Evolutionary conservation across 2,113 vertebrate genomes (phyloP), one percentile per base, ranked within the genome.

Genomic region (Petromus typicus): DNA sequence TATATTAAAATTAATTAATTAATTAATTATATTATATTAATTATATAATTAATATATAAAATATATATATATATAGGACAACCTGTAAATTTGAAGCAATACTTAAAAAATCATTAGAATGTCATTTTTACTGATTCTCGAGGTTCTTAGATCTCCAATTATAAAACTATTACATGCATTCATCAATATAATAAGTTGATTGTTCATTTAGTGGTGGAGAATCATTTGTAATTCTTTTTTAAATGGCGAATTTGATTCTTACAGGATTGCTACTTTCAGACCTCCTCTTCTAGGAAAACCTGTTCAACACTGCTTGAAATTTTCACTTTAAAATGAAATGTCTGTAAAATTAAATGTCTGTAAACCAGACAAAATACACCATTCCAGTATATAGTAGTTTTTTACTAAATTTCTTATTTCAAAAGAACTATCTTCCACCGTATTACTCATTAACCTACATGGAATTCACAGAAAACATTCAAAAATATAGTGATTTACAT

Each of bases 121-220:
- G 95, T 56, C 51, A 78, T 67, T 92, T 95, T 90, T 93, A 96
- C 51, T 86, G 84, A 89, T 94, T 95, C 25, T 71, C 40, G 7
- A 81, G 45, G 7, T 81, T 95, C 54, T 95, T 86, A 82, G 40
- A 75, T 89, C 78, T 75, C 54, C 92, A 96, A 90, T 86, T 94
- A 94, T 54, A 78, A 93, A 90, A 67, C 56, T 69, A 83, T 56
- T 91, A 95, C 45, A 85, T 59, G 87, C 27, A 69, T 81, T 75
- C 66, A 91, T 87, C 82, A 91, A 87, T 25, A 71, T 82, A 86
- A 89, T 75, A 90, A 86, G 85, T 69, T 73, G 66, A 12, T 45
- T 94, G 45, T 17, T 71, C 64, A 40, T 56, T 30, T 57, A 86
- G 91, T 7, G 85, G 27, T 48, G 87, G 93, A 64, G 37, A 79